Conservation (phyloP, 2,113 vertebrate species). For the Rhynchopsitta pachyrhyncha region DNA sequence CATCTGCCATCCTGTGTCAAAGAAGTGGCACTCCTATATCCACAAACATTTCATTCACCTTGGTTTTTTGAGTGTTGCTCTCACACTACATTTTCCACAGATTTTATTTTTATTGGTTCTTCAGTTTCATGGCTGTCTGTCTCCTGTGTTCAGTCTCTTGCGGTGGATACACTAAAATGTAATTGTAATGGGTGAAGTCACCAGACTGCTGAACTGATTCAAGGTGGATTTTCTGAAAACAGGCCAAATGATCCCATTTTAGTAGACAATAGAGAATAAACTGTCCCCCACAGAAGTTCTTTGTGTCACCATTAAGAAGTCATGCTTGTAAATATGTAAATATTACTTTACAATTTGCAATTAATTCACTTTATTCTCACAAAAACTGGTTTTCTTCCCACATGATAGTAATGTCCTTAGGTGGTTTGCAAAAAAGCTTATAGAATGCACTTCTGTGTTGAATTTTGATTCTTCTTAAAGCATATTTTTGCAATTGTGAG, state of each 20-base stretch:
- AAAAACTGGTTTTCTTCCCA: neutral
- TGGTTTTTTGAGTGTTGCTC: neutral
- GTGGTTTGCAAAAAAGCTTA: neutral
- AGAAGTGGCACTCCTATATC: neutral
- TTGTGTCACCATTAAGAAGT: neutral
- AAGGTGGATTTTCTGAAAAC: neutral
- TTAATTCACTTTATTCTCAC: neutral
- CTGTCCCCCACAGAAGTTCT: neutral
- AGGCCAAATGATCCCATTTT: neutral
- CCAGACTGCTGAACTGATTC: neutral
- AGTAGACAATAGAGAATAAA: neutral
- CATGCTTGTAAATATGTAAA: neutral
- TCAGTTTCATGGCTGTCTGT: neutral
- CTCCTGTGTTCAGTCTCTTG: neutral
- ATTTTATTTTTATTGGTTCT: slow-evolving; percentile 6
- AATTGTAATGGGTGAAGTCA: neutral
- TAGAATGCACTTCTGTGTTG: neutral
- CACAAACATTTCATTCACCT: slow-evolving; percentile 31
- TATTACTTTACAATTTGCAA: neutral
- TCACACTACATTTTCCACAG: neutral
- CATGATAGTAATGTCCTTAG: neutral
- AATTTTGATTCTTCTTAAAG: neutral
- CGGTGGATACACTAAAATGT: neutral
- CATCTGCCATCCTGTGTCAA: neutral
- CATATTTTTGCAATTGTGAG: neutral